phyloP scores from a whole-genome alignment of 2,113 vertebrate genomes.

The Marcusenius ussheri region DNA sequence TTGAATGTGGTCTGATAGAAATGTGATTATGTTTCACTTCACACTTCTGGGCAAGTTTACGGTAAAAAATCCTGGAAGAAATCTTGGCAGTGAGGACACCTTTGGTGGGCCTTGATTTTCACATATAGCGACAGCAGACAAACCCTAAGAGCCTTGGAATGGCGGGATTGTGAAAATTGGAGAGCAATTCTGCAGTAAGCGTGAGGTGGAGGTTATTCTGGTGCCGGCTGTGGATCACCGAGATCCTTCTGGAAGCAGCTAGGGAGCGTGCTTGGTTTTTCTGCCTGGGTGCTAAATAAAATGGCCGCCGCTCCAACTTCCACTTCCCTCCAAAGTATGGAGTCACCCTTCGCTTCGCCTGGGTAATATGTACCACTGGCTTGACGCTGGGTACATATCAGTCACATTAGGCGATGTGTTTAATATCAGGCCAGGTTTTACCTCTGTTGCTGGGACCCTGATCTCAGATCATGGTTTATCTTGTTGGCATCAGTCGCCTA shows the following conservation, averaged over 20 bases:
- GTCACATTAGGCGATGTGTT: not conserved
- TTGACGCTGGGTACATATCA: not conserved
- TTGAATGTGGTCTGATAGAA: not conserved
- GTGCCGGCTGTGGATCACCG: constrained; percentile 40
- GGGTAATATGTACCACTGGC: not conserved
- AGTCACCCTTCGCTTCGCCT: not conserved
- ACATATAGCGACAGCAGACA: not conserved
- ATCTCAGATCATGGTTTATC: not conserved
- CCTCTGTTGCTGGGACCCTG: not conserved
- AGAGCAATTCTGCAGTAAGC: constrained; percentile 47
- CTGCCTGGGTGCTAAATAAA: not conserved
- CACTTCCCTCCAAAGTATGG: not conserved
- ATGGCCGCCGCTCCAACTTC: not conserved
- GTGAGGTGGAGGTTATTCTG: constrained; percentile 52
- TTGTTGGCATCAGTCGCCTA: not conserved
- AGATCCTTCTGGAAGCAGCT: constrained; percentile 28
- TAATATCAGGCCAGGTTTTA: not conserved
- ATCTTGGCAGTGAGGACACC: not conserved
- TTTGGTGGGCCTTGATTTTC: not conserved
- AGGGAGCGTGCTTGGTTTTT: not conserved
- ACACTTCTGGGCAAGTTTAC: not conserved
- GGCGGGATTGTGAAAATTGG: constrained; percentile 34
- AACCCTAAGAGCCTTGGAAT: constrained; percentile 17
- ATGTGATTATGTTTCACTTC: not conserved
- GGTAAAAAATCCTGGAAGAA: not conserved